A percentile compares a stretch with the other conserved stretches of the same genome.
Conservation (phyloP, 2,113 vertebrate species). For the Formicarius rufipectus region DNA sequence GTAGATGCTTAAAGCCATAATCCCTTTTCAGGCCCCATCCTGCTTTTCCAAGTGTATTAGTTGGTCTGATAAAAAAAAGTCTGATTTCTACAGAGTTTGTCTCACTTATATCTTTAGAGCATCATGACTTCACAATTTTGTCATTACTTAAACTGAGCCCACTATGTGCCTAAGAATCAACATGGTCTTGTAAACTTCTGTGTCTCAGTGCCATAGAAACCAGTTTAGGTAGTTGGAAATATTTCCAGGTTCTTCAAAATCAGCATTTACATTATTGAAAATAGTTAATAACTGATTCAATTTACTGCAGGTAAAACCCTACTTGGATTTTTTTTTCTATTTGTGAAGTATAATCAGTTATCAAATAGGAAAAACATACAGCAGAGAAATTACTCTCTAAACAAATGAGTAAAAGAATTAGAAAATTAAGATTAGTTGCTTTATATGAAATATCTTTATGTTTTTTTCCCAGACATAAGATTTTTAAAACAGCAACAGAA, state of each 20-base stretch:
- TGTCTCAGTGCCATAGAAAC: slow-evolving; percentile 16
- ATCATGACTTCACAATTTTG: not conserved
- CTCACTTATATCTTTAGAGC: not conserved
- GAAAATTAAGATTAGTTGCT: not conserved
- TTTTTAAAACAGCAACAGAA: slow-evolving; percentile 31
- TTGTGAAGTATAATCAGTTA: slow-evolving; percentile 28
- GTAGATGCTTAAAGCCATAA: not conserved
- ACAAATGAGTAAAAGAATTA: not conserved
- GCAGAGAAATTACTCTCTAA: not conserved
- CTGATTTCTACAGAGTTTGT: not conserved
- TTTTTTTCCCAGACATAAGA: not conserved
- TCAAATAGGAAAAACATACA: not conserved
- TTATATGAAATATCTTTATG: slow-evolving; percentile 22
- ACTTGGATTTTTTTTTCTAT: slow-evolving; percentile 32
- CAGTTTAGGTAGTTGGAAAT: slow-evolving; percentile 30
- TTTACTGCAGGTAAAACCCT: slow-evolving; percentile 44
- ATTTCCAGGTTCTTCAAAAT: slow-evolving; percentile 67
- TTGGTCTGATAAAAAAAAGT: not conserved
- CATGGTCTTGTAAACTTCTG: not conserved
- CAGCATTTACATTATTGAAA: slow-evolving; percentile 58
- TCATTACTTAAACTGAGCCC: not conserved
- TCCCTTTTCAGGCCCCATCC: not conserved
- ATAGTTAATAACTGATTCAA: slow-evolving; percentile 51
- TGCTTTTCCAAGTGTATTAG: not conserved
- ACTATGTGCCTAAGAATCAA: not conserved